A percentile compares a stretch with the other conserved stretches of the same genome.
These are phyloP conservation scores for Heliconius melpomene DNA, from an alignment of 1,140 invertebrate genomes.

Conservation along the genomic window DNA sequence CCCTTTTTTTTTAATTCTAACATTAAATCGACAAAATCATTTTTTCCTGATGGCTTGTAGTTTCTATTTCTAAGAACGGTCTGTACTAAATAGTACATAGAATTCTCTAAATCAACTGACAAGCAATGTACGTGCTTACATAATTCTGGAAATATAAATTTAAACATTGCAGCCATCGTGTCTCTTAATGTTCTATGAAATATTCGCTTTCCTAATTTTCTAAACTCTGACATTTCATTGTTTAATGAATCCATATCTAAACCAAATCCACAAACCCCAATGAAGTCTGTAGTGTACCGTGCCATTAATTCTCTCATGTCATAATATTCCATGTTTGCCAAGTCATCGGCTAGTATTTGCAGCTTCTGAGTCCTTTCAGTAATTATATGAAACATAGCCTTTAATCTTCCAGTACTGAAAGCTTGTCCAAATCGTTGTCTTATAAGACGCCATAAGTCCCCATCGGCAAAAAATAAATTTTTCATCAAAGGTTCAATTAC, in stretches of 20 bases:
- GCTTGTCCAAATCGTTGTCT: conserved; percentile 83
- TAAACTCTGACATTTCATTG: conserved; percentile 47
- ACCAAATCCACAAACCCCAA: conserved; percentile 48
- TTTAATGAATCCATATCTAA: conserved; percentile 46
- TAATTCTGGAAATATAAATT: conserved; percentile 42
- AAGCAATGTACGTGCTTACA: conserved; percentile 40
- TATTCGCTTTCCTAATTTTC: conserved; percentile 46
- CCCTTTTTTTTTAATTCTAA: conserved; percentile 44
- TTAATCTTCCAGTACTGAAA: conserved; percentile 85
- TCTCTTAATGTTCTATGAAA: conserved; percentile 41
- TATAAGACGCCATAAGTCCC: conserved; percentile 82
- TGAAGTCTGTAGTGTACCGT: conserved; percentile 50
- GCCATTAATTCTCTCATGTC: conserved; percentile 46
- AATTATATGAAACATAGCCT: conserved; percentile 81
- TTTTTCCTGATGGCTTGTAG: conserved; percentile 39
- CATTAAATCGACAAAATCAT: conserved; percentile 49
- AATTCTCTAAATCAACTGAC: conserved; percentile 44
- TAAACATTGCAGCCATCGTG: conserved; percentile 31
- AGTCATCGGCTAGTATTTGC: conserved; percentile 59
- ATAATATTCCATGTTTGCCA: conserved; percentile 68
- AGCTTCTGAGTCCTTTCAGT: conserved; percentile 75
- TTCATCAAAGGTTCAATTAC: conserved; percentile 79
- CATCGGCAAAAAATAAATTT: conserved; percentile 80
- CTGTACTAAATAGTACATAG: conserved; percentile 53
- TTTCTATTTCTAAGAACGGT: conserved; percentile 40